A percentile compares a stretch with the other conserved stretches of the same genome.
These are phyloP conservation scores for Seira ritae DNA, from an alignment of 2,888 invertebrate genomes.

Conservation along the genomic window DNA sequence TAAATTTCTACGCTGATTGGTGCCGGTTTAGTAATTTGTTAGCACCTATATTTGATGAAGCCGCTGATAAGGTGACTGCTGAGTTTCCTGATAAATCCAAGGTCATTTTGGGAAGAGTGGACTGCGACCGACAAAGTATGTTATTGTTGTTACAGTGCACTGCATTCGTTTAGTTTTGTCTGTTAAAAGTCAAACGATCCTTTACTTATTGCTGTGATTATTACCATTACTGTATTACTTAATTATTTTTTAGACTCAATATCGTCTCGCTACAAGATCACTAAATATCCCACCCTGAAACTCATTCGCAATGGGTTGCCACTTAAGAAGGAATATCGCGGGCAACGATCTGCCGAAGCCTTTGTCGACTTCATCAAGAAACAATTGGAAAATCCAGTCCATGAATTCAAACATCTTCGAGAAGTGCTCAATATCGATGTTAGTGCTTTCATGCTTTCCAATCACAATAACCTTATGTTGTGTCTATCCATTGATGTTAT, in stretches of 20 bases:
- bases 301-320: slow-evolving; percentile 92
- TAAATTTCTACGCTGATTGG: slow-evolving; percentile 99
- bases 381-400: slow-evolving; percentile 90
- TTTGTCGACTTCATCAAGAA: slow-evolving; percentile 91
- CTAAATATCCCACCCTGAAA: slow-evolving; percentile 99
- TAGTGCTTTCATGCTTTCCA: slow-evolving; percentile 69
- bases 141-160: no score
- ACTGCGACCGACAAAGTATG: slow-evolving; percentile 94
- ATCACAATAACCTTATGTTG: not conserved
- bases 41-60: slow-evolving; percentile 97
- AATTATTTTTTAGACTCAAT: slow-evolving; percentile 79
- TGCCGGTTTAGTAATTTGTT: slow-evolving; percentile 98
- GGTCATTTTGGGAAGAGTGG: slow-evolving; percentile 96
- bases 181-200: not conserved
- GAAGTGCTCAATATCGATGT: slow-evolving; percentile 86
- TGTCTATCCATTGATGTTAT: no score
- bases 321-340: slow-evolving; percentile 94
- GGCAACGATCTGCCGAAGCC: slow-evolving; percentile 91
- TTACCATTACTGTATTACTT: not conserved
- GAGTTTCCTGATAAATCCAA: slow-evolving; percentile 83
- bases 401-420: slow-evolving; percentile 84
- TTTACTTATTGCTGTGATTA: not conserved
- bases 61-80: slow-evolving; percentile 88
- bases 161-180: no score
- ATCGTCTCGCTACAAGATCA: slow-evolving; percentile 94